Conservation (phyloP, 2,113 vertebrate species). For the Clarias batrachus region DNA sequence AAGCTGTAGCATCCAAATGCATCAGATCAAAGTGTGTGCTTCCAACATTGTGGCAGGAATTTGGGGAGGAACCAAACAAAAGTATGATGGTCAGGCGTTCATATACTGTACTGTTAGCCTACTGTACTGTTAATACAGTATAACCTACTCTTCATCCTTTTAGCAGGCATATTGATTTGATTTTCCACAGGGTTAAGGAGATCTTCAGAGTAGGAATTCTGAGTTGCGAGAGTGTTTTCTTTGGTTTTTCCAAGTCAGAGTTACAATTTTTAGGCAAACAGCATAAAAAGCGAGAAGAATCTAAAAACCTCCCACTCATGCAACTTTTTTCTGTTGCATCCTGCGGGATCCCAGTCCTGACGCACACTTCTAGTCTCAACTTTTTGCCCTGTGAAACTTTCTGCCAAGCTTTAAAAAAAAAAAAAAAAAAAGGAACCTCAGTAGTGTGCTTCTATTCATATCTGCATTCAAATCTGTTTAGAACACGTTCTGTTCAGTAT, state of each 20-base stretch:
- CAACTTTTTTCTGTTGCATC: constrained; percentile 7
- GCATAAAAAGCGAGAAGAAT: background rate
- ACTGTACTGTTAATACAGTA: background rate
- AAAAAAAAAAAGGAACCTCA: background rate
- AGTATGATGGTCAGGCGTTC: background rate
- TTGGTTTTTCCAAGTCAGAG: background rate
- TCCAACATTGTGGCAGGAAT: background rate
- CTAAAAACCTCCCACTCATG: background rate
- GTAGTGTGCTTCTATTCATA: background rate
- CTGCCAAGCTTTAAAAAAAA: background rate
- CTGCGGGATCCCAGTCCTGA: background rate
- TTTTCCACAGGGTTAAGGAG: background rate
- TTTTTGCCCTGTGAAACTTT: background rate
- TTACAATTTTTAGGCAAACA: background rate
- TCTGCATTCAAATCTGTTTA: background rate
- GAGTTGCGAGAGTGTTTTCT: background rate
- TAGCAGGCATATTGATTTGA: background rate
- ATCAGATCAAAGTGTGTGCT: background rate
- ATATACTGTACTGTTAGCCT: background rate
- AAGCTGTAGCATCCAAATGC: background rate
- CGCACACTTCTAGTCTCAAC: background rate
- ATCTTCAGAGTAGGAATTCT: background rate
- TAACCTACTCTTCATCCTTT: background rate
- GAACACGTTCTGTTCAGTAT: background rate
- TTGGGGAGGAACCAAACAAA: background rate